Evolutionary conservation across 2,113 vertebrate genomes (phyloP), one percentile per base, ranked within the genome.

Genomic region (Corapipo altera): DNA sequence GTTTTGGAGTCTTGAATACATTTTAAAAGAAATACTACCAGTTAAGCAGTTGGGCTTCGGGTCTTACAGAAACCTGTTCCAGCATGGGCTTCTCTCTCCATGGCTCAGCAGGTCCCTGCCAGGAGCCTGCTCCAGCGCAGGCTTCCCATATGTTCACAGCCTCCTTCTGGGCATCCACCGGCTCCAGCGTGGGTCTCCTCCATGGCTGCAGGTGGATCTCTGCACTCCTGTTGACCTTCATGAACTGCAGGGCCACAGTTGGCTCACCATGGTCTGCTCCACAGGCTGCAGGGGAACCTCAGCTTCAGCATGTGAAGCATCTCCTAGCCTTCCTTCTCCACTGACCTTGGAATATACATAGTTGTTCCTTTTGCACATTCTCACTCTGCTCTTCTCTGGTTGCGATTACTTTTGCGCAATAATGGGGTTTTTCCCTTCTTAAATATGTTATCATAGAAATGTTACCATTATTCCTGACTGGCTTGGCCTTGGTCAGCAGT

Each of bases 381-480:
- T 82, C 39, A 15, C 7, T 5, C 30, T 15, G 6, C n/a, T 26
- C 28, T 52, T n/a, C 70, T 54, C 54, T 35, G 39, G 6, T 20
- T 1, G 1, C n/a, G 22, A 26, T 69, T 55, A 11, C 27, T 51
- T 27, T 28, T 81, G 44, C 0, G 0, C 18, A 51, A 10, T 43
- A 41, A 67, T 9, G n/a, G 6, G 10, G n/a, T 9, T 51, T 41
- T 69, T 61, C n/a, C 11, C 21, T 55, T 54, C 48, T 23, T 30
- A 69, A 26, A 19, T 6, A 48, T 27, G 5, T 35, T 76, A 69
- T 48, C 62, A 41, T n/a, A 41, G 30, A 41, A 23, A 23, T 6
- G 26, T 32, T 61, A 21, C n/a, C 21, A 54, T 61, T 9, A 41
- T 35, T 41, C 30, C n/a, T 69, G 11, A 35, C 15, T 75, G 71